Conservation (phyloP, 2,113 vertebrate genomes). For the Alethe diademata region DNA sequence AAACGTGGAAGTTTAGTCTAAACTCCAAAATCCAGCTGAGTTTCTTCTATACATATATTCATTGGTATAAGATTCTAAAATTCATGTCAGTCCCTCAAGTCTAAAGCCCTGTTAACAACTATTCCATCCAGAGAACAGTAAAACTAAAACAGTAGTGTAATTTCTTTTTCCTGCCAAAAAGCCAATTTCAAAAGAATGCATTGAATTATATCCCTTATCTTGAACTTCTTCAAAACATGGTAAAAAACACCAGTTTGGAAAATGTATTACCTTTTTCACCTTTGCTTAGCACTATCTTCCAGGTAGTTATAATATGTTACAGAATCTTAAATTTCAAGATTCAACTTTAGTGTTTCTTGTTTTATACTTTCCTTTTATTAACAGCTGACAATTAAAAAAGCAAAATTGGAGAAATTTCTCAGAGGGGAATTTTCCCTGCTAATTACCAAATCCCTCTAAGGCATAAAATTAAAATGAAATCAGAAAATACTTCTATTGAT, state of each 20-base stretch:
- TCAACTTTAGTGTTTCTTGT: neutral
- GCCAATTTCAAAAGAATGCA: neutral
- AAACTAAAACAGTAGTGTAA: neutral
- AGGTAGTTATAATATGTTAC: neutral
- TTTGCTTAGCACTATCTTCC: neutral
- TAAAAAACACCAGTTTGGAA: neutral
- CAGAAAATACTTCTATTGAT: neutral
- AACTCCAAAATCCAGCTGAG: neutral
- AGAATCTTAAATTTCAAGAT: neutral
- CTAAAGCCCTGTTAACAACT: neutral
- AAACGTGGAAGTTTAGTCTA: neutral
- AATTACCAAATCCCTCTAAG: neutral
- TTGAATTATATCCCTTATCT: neutral
- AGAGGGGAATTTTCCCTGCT: neutral
- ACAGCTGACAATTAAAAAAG: neutral
- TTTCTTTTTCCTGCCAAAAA: neutral
- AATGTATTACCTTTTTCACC: neutral
- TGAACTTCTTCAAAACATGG: neutral
- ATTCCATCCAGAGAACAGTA: neutral
- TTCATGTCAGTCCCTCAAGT: neutral
- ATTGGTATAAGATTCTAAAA: neutral
- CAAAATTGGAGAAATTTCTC: neutral
- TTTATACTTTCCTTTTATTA: neutral
- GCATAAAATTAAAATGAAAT: neutral
- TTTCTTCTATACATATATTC: neutral